These are phyloP conservation scores for Panorpa germanica DNA, from an alignment of 2,888 invertebrate species.

Conservation along the genomic window DNA sequence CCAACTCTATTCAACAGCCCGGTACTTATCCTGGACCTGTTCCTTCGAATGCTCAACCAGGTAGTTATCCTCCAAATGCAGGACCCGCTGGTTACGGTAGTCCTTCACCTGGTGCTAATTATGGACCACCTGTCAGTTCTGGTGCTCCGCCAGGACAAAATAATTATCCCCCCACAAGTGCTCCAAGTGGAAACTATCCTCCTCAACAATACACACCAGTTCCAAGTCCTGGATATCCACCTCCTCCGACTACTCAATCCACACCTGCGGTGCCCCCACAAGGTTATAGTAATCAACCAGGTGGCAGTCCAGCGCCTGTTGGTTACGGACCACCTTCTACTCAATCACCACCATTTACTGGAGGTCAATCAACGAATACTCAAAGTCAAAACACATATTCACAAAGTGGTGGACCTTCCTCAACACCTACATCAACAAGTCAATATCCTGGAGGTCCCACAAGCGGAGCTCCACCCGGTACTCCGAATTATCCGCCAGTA, in stretches of 20 bases:
- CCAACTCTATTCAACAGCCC: conserved; percentile 17
- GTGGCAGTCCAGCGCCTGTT: too few species aligned
- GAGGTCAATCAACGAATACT: conserved; percentile 24
- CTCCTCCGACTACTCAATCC: conserved; percentile 25
- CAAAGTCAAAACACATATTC: conserved; percentile 27
- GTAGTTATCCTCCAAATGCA: conserved; percentile 6
- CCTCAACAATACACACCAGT: conserved; percentile 19
- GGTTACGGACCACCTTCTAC: conserved; percentile 46
- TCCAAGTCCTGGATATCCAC: conserved; percentile 23
- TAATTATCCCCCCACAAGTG: conserved; percentile 23
- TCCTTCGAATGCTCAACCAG: conserved; percentile 12
- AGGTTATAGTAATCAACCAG: conserved; percentile 15
- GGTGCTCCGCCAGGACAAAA: conserved; percentile 21
- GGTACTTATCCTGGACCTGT: conserved; percentile 25
- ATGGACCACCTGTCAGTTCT: conserved; percentile 17
- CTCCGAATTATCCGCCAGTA: conserved; percentile 42
- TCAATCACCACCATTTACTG: conserved; percentile 42
- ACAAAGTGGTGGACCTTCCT: conserved; percentile 29
- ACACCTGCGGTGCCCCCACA: conserved; percentile 19
- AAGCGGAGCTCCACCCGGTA: conserved; percentile 36
- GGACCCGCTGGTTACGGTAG: conserved; percentile 23
- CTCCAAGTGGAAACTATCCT: conserved; percentile 25
- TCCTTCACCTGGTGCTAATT: conserved; percentile 23
- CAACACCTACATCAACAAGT: conserved; percentile 36
- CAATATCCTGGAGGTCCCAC: conserved; percentile 43